A percentile compares a stretch with the other conserved stretches of the same genome.
phyloP scores from a whole-genome alignment of 2,113 vertebrate species.

The Varanus salvator region DNA sequence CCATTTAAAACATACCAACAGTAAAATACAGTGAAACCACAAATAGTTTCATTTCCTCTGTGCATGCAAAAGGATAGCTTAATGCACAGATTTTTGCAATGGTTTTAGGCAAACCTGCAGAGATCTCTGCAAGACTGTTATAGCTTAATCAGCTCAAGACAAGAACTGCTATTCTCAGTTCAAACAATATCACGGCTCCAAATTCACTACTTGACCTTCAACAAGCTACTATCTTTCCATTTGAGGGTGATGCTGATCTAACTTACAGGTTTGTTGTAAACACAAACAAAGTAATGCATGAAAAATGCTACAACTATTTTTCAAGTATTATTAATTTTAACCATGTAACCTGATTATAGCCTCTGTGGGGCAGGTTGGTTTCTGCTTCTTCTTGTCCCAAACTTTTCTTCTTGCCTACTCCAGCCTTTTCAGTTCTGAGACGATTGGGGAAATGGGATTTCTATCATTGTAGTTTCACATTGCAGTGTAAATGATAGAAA shows the following conservation, averaged over 20 bases:
- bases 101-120: background rate
- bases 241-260: background rate
- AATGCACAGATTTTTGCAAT: background rate
- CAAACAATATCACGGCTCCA: background rate
- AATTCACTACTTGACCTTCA: background rate
- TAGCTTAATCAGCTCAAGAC: background rate
- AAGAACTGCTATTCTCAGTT: background rate
- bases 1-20: too few relatives aligned
- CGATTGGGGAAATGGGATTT: background rate
- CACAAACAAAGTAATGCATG: background rate
- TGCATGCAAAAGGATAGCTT: too few relatives aligned
- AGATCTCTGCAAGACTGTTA: background rate
- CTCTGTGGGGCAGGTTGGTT: too few relatives aligned
- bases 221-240: background rate
- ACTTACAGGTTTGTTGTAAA: background rate
- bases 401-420: background rate
- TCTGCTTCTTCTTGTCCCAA: background rate
- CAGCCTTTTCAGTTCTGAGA: background rate
- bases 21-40: too few relatives aligned
- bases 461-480: background rate
- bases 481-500: fast-evolving
- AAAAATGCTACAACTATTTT: background rate
- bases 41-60: background rate
- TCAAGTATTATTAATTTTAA: background rate
- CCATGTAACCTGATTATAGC: background rate